These are phyloP conservation scores for Leucophenga montana DNA, from an alignment of 2,888 invertebrate genomes.

Conservation along the genomic window DNA sequence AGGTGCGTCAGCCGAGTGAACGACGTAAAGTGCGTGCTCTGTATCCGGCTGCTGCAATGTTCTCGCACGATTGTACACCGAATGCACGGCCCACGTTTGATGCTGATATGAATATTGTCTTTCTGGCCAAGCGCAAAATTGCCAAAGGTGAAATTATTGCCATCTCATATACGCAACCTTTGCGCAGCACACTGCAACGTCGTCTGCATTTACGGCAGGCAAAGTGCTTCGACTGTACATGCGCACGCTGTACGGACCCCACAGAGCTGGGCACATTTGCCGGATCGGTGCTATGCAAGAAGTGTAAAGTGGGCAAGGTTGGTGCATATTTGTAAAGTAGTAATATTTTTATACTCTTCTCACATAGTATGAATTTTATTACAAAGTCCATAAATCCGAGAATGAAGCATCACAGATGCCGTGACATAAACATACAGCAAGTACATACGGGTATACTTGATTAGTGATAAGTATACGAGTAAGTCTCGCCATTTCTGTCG, in stretches of 20 bases:
- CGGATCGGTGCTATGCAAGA: slow-evolving; percentile 79
- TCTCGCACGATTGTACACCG: slow-evolving; percentile 82
- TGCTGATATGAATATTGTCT: slow-evolving; percentile 76
- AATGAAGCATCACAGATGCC: too few species aligned
- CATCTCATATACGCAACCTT: slow-evolving; percentile 81
- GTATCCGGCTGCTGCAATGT: slow-evolving; percentile 80
- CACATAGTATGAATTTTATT: background rate
- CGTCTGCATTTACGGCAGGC: slow-evolving; percentile 77
- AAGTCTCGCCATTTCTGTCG: too few species aligned
- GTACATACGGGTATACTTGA: too few species aligned
- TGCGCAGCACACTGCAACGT: slow-evolving; percentile 81
- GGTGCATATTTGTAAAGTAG: slow-evolving; percentile 28
- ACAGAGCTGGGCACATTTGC: slow-evolving; percentile 80
- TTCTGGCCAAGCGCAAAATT: slow-evolving; percentile 78
- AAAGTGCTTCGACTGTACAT: slow-evolving; percentile 82
- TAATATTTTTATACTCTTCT: background rate
- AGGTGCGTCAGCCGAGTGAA: slow-evolving; percentile 75
- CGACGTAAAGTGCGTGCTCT: slow-evolving; percentile 77
- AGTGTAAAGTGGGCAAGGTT: slow-evolving; percentile 75
- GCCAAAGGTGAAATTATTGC: slow-evolving; percentile 80
- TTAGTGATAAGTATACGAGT: too few species aligned
- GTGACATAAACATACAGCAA: too few species aligned
- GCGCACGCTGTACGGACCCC: slow-evolving; percentile 80
- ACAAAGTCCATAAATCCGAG: too few species aligned
- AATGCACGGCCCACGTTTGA: slow-evolving; percentile 82